Conservation (phyloP, 1,140 invertebrate genomes). For the Cydia strobilella region DNA sequence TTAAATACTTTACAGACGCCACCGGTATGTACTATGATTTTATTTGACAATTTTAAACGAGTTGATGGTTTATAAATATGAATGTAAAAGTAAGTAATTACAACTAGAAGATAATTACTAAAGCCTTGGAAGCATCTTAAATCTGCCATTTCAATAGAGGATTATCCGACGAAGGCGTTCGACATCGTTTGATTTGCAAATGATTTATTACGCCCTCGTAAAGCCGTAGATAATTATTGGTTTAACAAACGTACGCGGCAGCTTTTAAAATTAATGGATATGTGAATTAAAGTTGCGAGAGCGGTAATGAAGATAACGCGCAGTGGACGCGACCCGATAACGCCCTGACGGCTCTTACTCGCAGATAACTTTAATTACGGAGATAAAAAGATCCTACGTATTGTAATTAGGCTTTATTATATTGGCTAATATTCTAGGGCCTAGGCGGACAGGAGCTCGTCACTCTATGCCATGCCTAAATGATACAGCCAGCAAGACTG, state of each 20-base stretch:
- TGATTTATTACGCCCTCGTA: constrained; percentile 60
- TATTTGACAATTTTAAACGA: too few species aligned
- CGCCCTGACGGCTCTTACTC: constrained; percentile 65
- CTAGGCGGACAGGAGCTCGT: not conserved
- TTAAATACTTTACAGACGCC: too few species aligned
- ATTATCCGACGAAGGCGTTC: constrained; percentile 40
- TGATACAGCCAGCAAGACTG: not conserved
- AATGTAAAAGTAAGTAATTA: constrained; percentile 32
- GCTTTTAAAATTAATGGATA: constrained; percentile 75
- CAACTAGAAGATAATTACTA: constrained; percentile 49
- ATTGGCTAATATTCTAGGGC: constrained; percentile 33
- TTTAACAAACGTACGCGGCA: constrained; percentile 65
- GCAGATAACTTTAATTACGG: constrained; percentile 72
- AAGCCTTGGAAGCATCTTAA: constrained; percentile 42
- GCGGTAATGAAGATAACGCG: constrained; percentile 74
- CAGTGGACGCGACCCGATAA: constrained; percentile 63
- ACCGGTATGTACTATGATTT: too few species aligned
- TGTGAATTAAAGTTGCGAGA: constrained; percentile 70
- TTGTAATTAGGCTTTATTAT: constrained; percentile 55
- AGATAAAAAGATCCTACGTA: constrained; percentile 56
- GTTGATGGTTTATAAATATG: too few species aligned
- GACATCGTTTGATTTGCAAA: constrained; percentile 61
- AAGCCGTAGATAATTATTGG: constrained; percentile 69
- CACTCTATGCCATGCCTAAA: not conserved
- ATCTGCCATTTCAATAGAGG: constrained; percentile 55